These are phyloP conservation scores for Aldabrachelys gigantea DNA, from an alignment of 2,113 vertebrate genomes.

Conservation along the genomic window DNA sequence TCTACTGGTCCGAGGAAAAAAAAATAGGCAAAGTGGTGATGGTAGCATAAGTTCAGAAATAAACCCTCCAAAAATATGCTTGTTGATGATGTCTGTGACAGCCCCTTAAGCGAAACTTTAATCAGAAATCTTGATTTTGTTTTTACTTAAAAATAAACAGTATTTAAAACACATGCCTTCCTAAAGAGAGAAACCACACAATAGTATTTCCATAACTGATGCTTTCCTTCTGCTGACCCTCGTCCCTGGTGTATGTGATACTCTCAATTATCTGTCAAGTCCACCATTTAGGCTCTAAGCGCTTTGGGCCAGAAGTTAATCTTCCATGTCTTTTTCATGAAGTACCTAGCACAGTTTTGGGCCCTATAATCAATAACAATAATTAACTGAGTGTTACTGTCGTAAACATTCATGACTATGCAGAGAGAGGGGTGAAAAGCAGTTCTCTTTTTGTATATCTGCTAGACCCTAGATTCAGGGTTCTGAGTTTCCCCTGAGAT, in stretches of 20 bases:
- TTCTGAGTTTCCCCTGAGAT: neutral
- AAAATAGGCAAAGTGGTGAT: neutral
- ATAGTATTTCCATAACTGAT: neutral
- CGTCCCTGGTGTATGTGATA: neutral
- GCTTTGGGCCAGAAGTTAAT: neutral
- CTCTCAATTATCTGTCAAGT: conserved; percentile 24
- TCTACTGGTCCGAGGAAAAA: neutral
- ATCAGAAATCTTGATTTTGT: neutral
- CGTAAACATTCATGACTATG: neutral
- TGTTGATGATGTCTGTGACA: neutral
- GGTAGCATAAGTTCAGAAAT: neutral
- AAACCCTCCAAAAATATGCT: fast-evolving
- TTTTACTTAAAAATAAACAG: neutral
- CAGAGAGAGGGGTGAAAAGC: neutral
- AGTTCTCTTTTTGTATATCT: neutral
- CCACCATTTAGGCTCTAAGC: neutral
- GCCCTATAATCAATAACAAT: neutral
- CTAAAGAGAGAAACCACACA: too few species aligned
- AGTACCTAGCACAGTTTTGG: neutral
- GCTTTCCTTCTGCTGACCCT: neutral
- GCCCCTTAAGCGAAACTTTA: neutral
- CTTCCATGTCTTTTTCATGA: neutral
- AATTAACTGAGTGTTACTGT: neutral
- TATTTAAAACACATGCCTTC: too few species aligned
- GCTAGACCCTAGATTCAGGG: neutral